phyloP scores from a whole-genome alignment of 2,888 invertebrate genomes.

The Pammene fasciana region DNA sequence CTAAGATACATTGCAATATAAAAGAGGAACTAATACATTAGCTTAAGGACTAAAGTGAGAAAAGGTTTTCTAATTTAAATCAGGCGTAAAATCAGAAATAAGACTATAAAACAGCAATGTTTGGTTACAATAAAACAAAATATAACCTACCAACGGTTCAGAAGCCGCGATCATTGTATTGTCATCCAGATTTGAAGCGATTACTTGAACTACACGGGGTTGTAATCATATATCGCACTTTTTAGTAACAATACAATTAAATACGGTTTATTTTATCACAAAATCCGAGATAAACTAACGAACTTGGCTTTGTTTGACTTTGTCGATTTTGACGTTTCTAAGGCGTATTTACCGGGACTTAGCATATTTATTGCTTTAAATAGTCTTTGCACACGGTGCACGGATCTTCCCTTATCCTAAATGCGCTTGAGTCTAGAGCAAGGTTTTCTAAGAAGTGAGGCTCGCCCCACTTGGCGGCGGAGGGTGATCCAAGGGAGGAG shows the following conservation, averaged over 20 bases:
- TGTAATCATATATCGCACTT: constrained; percentile 51
- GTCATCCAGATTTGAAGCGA: constrained; percentile 93
- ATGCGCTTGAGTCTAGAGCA: no score
- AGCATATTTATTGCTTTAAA: no score
- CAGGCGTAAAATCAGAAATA: constrained; percentile 42
- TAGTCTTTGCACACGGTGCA: no score
- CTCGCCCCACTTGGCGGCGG: no score
- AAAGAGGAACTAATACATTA: neutral
- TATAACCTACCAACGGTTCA: constrained; percentile 89
- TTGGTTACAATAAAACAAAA: constrained; percentile 28
- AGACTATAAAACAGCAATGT: constrained; percentile 42
- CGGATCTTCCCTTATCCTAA: no score
- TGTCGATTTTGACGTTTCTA: constrained; percentile 1
- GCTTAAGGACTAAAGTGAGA: constrained; percentile 15
- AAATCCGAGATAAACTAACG: constrained; percentile 17
- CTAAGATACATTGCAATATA: neutral
- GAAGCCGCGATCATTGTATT: constrained; percentile 95
- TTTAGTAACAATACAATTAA: constrained; percentile 42
- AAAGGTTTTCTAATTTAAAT: neutral
- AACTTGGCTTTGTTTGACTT: no score
- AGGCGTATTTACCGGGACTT: constrained; percentile 5
- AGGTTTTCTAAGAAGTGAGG: no score
- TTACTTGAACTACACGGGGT: constrained; percentile 55
- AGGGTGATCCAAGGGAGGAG: no score
- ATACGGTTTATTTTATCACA: constrained; percentile 8